These are phyloP conservation scores for Procavia capensis DNA, from an alignment of 2,113 vertebrate genomes.

Conservation along the genomic window DNA sequence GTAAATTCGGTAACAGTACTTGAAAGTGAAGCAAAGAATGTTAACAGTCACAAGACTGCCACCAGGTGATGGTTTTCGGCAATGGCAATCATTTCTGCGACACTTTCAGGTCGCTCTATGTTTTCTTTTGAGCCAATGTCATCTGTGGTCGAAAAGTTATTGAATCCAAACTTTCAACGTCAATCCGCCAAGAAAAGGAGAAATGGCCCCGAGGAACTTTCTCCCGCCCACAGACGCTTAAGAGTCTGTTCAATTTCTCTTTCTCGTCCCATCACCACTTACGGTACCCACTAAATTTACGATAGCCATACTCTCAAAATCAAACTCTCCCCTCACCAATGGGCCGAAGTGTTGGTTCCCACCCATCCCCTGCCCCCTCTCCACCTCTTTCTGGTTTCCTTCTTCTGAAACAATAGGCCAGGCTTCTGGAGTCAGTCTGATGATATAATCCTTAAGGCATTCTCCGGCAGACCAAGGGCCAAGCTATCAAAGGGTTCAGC, in stretches of 20 bases:
- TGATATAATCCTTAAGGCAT: conserved; percentile 53
- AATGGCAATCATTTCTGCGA: conserved; percentile 44
- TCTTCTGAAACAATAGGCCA: conserved; percentile 52
- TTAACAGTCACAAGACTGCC: conserved; percentile 80
- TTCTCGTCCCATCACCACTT: neutral
- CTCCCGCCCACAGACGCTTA: neutral
- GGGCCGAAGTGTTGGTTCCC: neutral
- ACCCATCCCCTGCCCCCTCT: neutral
- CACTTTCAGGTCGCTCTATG: neutral
- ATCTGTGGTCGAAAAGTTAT: conserved; percentile 48
- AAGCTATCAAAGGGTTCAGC: conserved; percentile 43
- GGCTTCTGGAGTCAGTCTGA: conserved; percentile 39
- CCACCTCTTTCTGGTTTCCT: neutral
- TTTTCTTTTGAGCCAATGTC: neutral
- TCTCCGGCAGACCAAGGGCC: neutral
- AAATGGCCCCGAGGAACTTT: neutral
- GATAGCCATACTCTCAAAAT: neutral
- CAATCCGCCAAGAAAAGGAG: neutral
- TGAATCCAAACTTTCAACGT: conserved; percentile 42
- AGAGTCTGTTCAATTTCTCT: conserved; percentile 41
- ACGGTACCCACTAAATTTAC: neutral
- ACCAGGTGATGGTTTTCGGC: conserved; percentile 70
- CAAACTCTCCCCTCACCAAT: neutral
- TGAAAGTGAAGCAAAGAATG: neutral
- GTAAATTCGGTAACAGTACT: neutral